Percentiles rank a stretch among this genome's conserved stretches.
Conservation (phyloP, 1,140 invertebrate species). For the Drosophila novamexicana region DNA sequence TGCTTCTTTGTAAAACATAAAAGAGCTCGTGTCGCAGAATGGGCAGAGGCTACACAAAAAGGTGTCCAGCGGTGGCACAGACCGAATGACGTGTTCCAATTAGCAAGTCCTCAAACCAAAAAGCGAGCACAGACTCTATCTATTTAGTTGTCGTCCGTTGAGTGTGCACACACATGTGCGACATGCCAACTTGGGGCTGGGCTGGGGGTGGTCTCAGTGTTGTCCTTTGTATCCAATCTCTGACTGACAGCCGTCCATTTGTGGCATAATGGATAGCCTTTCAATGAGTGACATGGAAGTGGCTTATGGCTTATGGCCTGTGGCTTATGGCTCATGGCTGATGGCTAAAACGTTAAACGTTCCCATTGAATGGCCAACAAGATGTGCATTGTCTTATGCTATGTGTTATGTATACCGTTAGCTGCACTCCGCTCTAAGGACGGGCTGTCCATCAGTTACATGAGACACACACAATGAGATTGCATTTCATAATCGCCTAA, state of each 20-base stretch:
- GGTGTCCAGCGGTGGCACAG: neutral
- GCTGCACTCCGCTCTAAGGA: neutral
- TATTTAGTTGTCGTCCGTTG: neutral
- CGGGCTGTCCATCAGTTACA: slow-evolving; percentile 4
- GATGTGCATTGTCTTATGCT: slow-evolving; percentile 7
- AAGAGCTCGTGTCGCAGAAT: neutral
- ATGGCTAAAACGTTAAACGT: neutral
- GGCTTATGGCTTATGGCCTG: slow-evolving; percentile 2
- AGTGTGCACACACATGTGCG: too few species aligned
- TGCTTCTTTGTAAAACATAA: slow-evolving; percentile 19
- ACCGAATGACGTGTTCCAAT: slow-evolving; percentile 13
- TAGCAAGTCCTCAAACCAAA: slow-evolving; percentile 7
- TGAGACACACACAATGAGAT: slow-evolving; percentile 11
- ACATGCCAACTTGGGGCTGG: neutral
- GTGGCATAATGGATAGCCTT: slow-evolving; percentile 28
- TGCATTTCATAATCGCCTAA: neutral
- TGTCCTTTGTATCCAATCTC: slow-evolving; percentile 3
- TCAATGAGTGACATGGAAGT: slow-evolving; percentile 33
- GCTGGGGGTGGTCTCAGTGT: neutral
- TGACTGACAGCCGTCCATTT: slow-evolving; percentile 39
- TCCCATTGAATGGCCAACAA: slow-evolving; percentile 1
- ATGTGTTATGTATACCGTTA: neutral
- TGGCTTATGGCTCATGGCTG: neutral
- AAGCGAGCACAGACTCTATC: neutral
- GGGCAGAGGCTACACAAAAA: neutral